Evolutionary conservation across 2,797 vertebrate genomes (phyloP).

Genomic region (Myoxocephalus aenaeus): DNA sequence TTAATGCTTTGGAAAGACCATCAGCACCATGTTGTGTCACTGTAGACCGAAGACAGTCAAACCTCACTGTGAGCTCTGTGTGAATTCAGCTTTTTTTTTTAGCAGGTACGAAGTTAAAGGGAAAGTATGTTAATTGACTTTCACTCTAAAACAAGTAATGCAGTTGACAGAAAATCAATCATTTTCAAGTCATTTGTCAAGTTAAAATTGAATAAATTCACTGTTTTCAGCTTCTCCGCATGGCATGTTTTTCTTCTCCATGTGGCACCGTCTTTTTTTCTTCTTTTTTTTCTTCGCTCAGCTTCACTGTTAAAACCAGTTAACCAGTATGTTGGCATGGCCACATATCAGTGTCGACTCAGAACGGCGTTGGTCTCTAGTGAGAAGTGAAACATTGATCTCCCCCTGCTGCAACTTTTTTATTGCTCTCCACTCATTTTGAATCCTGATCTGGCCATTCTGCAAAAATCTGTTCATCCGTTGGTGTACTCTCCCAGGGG

Average conservation of each 20-base stretch:
- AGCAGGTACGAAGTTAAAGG: background rate
- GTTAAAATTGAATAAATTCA: background rate
- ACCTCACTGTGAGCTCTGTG: slow-evolving; percentile 20
- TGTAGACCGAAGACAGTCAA: slow-evolving; percentile 35
- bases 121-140: slow-evolving; percentile 8
- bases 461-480: slow-evolving; percentile 55
- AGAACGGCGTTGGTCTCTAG: background rate
- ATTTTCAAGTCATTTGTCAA: background rate
- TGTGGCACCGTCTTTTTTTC: background rate
- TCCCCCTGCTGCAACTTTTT: slow-evolving; percentile 21
- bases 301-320: background rate
- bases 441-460: slow-evolving; percentile 50
- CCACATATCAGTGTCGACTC: background rate
- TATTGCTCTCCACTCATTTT: slow-evolving; percentile 45
- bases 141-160: background rate
- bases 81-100: slow-evolving; percentile 25
- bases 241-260: background rate
- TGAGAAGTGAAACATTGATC: background rate
- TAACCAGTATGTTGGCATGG: background rate
- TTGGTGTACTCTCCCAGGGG: slow-evolving; percentile 59
- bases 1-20: slow-evolving; percentile 56
- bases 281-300: background rate
- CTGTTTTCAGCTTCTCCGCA: background rate
- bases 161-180: background rate
- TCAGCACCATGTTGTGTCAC: slow-evolving; percentile 58